Percentiles rank a stretch among this genome's conserved stretches.
Conservation (phyloP, 2,888 invertebrate genomes). For the Andricus curvator region DNA sequence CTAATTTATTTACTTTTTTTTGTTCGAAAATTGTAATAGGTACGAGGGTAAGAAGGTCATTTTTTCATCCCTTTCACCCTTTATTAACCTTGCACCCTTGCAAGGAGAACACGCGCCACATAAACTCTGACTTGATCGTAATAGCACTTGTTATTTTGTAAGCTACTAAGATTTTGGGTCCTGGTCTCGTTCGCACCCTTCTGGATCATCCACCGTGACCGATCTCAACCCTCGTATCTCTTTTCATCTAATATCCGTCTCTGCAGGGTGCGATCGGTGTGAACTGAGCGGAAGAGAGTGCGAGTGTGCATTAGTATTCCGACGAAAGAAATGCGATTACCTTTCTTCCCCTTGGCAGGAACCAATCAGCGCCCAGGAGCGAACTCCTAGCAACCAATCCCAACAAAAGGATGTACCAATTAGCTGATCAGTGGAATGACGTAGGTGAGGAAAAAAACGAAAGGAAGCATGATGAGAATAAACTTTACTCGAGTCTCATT, state of each 20-base stretch:
- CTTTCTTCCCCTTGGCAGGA: slow-evolving; percentile 61
- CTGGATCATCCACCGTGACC: slow-evolving; percentile 25
- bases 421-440: slow-evolving; percentile 22
- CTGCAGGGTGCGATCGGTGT: slow-evolving; percentile 52
- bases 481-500: not conserved
- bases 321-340: slow-evolving; percentile 66
- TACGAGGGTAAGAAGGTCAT: slow-evolving; percentile 20
- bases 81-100: not conserved
- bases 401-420: slow-evolving; percentile 48
- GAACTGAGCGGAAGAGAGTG: slow-evolving; percentile 46
- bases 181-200: slow-evolving; percentile 2
- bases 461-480: not conserved
- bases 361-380: slow-evolving; percentile 55
- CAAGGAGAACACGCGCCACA: slow-evolving; percentile 27
- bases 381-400: slow-evolving; percentile 49
- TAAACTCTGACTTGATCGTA: slow-evolving; percentile 8
- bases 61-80: slow-evolving; percentile 7
- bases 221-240: slow-evolving; percentile 44
- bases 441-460: not conserved
- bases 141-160: slow-evolving; percentile 35
- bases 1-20: slow-evolving; percentile 1
- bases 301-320: slow-evolving; percentile 64
- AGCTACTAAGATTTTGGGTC: slow-evolving; percentile 24
- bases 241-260: slow-evolving; percentile 63
- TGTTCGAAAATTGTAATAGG: not conserved